Conservation (phyloP, 2,797 vertebrate species). For the Xerus rutilus region DNA sequence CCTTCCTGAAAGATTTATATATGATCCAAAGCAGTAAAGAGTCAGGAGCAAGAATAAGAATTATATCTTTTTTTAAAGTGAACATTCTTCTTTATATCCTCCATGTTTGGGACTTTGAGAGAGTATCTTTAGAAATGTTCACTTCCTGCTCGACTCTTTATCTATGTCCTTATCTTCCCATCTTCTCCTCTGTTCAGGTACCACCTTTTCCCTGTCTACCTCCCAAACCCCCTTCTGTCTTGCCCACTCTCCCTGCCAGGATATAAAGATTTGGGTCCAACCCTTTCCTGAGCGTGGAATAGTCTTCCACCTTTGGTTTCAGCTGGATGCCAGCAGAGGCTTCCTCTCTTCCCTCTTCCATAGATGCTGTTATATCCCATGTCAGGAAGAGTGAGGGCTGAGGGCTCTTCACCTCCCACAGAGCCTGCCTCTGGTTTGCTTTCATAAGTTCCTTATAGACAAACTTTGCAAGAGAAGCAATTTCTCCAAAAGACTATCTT, state of each 20-base stretch:
- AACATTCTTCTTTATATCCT: background rate
- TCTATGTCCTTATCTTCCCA: background rate
- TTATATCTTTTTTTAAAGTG: background rate
- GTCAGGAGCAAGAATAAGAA: background rate
- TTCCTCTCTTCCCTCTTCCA: background rate
- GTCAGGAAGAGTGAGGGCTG: background rate
- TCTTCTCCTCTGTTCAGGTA: background rate
- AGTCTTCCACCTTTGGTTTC: background rate
- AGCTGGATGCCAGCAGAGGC: background rate
- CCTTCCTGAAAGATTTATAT: conserved; percentile 8
- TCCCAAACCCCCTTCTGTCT: background rate
- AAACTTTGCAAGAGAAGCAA: background rate
- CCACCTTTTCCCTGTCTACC: background rate
- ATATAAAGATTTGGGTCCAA: background rate
- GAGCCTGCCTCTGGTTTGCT: background rate
- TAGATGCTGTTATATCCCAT: background rate
- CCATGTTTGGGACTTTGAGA: conserved; percentile 1
- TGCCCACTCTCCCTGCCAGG: background rate
- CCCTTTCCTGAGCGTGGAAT: background rate
- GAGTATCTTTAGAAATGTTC: background rate
- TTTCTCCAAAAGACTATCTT: background rate
- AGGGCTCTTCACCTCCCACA: background rate
- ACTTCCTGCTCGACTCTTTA: background rate
- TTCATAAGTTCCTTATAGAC: background rate
- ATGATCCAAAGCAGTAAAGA: background rate